Percentiles rank a stretch among this genome's conserved stretches.
Conservation (phyloP, 2,888 invertebrate genomes). For the Neuroscelio doddi region DNA sequence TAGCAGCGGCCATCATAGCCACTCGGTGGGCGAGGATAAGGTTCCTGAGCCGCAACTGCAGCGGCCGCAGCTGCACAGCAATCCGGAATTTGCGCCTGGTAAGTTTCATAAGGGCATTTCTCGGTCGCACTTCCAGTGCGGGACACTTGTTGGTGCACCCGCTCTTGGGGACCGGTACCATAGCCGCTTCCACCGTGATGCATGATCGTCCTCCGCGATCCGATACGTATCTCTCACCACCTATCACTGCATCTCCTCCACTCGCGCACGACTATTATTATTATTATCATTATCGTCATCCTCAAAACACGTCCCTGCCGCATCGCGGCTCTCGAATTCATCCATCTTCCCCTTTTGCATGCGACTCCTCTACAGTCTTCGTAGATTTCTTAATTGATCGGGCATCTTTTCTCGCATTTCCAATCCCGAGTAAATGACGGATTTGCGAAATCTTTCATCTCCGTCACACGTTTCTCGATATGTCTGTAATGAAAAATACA, state of each 20-base stretch:
- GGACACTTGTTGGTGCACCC: constrained; percentile 58
- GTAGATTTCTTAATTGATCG: not conserved
- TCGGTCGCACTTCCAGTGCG: constrained; percentile 56
- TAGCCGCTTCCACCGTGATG: constrained; percentile 67
- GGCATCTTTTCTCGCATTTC: not conserved
- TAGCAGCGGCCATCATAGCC: constrained; percentile 67
- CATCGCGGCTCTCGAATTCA: constrained; percentile 13
- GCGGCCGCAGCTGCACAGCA: constrained; percentile 71
- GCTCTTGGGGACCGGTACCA: constrained; percentile 66
- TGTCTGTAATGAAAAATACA: not conserved
- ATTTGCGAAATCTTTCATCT: not conserved
- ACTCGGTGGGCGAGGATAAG: constrained; percentile 71
- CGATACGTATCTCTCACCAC: constrained; percentile 22
- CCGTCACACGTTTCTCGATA: not conserved
- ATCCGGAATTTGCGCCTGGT: constrained; percentile 70
- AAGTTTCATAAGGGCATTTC: constrained; percentile 69
- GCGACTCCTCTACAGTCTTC: not conserved
- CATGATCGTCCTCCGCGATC: constrained; percentile 52
- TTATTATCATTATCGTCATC: constrained; percentile 29
- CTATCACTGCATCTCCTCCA: constrained; percentile 50
- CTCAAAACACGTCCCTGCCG: constrained; percentile 31
- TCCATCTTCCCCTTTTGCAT: constrained; percentile 1
- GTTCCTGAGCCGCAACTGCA: constrained; percentile 64
- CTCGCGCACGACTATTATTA: constrained; percentile 31
- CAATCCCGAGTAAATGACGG: not conserved